These are phyloP conservation scores for Atherinosoma microstoma DNA, from an alignment of 2,797 vertebrate genomes.

Conservation along the genomic window DNA sequence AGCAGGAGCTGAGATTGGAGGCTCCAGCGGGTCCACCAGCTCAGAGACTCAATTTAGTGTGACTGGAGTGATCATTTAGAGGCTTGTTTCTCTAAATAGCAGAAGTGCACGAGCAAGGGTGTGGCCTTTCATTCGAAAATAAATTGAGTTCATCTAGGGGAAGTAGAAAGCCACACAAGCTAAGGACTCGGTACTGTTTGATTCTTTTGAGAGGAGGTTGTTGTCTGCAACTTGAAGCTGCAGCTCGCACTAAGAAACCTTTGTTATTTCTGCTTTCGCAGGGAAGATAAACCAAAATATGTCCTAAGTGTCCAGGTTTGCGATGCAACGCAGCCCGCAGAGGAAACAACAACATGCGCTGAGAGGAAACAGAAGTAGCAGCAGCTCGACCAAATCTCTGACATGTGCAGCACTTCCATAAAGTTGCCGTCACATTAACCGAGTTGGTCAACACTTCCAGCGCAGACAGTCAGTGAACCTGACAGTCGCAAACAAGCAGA, in stretches of 20 bases:
- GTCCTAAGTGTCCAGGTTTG: conserved; percentile 32
- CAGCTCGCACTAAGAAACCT: neutral
- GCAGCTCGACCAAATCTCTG: conserved; percentile 26
- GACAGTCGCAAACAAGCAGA: conserved; percentile 14
- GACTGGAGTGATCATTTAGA: conserved; percentile 27
- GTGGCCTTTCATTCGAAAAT: conserved; percentile 73
- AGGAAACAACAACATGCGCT: conserved; percentile 61
- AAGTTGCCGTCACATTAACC: conserved; percentile 40
- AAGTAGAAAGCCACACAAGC: conserved; percentile 53
- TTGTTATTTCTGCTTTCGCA: conserved; percentile 49
- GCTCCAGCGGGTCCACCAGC: conserved; percentile 7
- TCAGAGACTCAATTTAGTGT: conserved; percentile 13
- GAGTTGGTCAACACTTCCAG: conserved; percentile 30
- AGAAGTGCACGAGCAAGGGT: conserved; percentile 71
- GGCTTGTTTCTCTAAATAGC: conserved; percentile 40
- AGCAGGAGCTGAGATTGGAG: conserved; percentile 7
- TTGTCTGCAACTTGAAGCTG: neutral
- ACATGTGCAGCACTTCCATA: conserved; percentile 48
- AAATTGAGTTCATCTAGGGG: conserved; percentile 53
- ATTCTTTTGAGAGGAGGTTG: conserved; percentile 11
- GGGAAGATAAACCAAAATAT: conserved; percentile 39
- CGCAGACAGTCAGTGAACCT: neutral
- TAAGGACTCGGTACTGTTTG: conserved; percentile 14
- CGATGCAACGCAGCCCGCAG: conserved; percentile 24
- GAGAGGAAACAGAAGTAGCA: conserved; percentile 46